A percentile compares a stretch with the other conserved stretches of the same genome.
These are phyloP conservation scores for Gadus chalcogrammus DNA, from an alignment of 2,113 vertebrate species.

Conservation along the genomic window DNA sequence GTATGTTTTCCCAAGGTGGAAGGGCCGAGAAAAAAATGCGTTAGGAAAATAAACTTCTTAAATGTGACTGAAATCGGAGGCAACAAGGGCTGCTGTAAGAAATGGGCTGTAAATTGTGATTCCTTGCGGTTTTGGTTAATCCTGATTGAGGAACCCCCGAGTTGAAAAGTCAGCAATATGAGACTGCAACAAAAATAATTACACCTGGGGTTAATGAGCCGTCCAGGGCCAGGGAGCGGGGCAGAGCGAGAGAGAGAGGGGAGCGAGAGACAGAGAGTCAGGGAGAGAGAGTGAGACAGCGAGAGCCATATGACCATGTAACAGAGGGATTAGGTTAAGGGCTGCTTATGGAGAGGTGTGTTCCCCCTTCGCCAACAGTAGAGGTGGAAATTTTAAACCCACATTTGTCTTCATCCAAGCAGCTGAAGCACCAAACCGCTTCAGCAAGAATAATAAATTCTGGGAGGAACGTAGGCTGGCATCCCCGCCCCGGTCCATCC, in stretches of 20 bases:
- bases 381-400: constrained; percentile 28
- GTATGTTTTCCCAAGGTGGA: constrained; percentile 65
- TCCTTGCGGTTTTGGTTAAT: constrained; percentile 73
- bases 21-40: constrained; percentile 42
- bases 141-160: constrained; percentile 73
- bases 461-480: constrained; percentile 17
- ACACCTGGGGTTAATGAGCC: constrained; percentile 68
- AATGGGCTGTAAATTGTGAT: constrained; percentile 68
- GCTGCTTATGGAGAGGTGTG: constrained; percentile 18
- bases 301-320: constrained; percentile 6
- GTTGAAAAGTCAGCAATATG: constrained; percentile 76
- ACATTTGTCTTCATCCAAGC: constrained; percentile 39
- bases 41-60: constrained; percentile 72
- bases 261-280: not conserved
- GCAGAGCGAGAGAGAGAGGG: not conserved
- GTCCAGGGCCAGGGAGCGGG: constrained; percentile 45
- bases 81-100: constrained; percentile 68
- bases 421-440: constrained; percentile 22
- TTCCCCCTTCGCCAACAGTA: constrained; percentile 33
- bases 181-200: constrained; percentile 76
- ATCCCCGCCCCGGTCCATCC: constrained; percentile 25
- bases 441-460: constrained; percentile 33
- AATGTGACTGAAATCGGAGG: constrained; percentile 75
- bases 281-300: constrained; percentile 15
- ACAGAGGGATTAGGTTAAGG: constrained; percentile 3